These are phyloP conservation scores for Nerophis lumbriciformis DNA, from an alignment of 2,113 vertebrate species.

Conservation along the genomic window DNA sequence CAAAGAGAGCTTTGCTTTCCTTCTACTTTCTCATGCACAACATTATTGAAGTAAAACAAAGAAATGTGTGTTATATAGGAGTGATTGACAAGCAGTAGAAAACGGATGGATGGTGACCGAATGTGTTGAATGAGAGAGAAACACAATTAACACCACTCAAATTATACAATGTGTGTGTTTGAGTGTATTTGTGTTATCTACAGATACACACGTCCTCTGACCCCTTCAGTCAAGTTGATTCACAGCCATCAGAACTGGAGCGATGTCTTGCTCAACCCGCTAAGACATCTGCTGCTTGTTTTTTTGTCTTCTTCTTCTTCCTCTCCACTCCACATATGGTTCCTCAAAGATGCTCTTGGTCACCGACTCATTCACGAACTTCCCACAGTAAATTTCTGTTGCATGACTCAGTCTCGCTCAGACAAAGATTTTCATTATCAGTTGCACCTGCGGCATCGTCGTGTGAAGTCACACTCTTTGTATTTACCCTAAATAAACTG, in stretches of 20 bases:
- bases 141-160: no score
- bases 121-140: no score
- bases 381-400: conserved; percentile 44
- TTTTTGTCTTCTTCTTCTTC: conserved; percentile 5
- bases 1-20: no score
- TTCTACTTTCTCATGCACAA: no score
- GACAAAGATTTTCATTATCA: conserved; percentile 19
- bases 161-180: not conserved
- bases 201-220: conserved; percentile 17
- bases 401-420: conserved; percentile 44
- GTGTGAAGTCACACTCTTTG: not conserved
- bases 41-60: no score
- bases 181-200: not conserved
- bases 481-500: no score
- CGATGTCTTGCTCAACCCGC: conserved; percentile 47
- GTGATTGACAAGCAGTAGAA: no score
- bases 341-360: conserved; percentile 54
- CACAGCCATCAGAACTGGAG: conserved; percentile 44
- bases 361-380: conserved; percentile 51
- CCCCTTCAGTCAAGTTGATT: conserved; percentile 44
- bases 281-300: conserved; percentile 52
- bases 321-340: conserved; percentile 25
- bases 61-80: no score
- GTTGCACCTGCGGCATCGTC: conserved; percentile 7
- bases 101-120: no score